These are phyloP conservation scores for Oreochromis niloticus DNA, from an alignment of 2,113 vertebrate species.

Conservation along the genomic window DNA sequence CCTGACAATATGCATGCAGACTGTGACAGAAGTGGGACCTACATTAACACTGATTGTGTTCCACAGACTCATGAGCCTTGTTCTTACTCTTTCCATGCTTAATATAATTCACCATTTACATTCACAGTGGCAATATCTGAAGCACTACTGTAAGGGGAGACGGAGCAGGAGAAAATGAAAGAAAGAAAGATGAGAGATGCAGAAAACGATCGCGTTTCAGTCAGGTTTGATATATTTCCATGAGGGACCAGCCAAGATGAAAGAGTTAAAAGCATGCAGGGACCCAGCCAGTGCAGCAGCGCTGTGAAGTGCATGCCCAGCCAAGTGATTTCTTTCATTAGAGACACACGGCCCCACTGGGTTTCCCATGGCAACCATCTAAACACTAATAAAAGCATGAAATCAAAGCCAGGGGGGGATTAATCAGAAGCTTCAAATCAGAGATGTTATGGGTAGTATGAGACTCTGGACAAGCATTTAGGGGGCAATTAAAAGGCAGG, in stretches of 20 bases:
- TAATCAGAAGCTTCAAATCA: conserved; percentile 27
- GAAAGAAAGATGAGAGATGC: not conserved
- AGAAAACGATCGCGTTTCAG: not conserved
- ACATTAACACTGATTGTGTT: not conserved
- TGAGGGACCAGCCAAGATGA: not conserved
- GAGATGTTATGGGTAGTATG: not conserved
- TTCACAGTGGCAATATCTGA: not conserved
- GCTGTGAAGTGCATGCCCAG: conserved; percentile 36
- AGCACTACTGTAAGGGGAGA: not conserved
- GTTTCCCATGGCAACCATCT: conserved; percentile 35
- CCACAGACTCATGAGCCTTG: not conserved
- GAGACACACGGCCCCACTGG: conserved; percentile 2
- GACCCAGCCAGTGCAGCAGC: not conserved
- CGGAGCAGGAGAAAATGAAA: not conserved
- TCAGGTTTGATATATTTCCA: not conserved
- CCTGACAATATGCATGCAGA: not conserved
- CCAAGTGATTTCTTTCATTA: conserved; percentile 37
- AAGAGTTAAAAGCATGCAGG: conserved; percentile 1
- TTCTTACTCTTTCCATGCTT: not conserved
- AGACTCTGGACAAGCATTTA: conserved; percentile 7
- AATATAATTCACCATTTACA: not conserved
- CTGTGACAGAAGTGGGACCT: not conserved
- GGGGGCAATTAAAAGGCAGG: conserved; percentile 20
- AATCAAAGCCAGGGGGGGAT: conserved; percentile 26
- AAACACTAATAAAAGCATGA: conserved; percentile 13